A percentile compares a stretch with the other conserved stretches of the same genome.
Conservation (phyloP, 2,113 vertebrate genomes). For the Upupa epops region DNA sequence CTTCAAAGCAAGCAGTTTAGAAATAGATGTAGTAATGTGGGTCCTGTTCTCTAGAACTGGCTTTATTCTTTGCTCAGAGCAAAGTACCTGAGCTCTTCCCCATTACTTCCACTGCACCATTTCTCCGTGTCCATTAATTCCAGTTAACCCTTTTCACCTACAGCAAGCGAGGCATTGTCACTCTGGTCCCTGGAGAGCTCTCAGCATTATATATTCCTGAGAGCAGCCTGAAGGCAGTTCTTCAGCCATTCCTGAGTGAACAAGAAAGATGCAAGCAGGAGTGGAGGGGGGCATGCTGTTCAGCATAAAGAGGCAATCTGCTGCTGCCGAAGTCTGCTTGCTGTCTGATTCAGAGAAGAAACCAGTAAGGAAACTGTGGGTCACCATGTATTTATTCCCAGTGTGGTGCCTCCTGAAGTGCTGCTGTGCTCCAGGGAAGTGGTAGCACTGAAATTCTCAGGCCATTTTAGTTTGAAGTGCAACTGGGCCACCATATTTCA, state of each 20-base stretch:
- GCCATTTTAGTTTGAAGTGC: background rate
- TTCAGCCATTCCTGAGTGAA: background rate
- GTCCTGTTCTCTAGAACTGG: background rate
- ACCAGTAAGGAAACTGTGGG: background rate
- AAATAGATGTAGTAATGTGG: background rate
- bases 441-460: background rate
- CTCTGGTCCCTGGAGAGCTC: background rate
- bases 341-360: background rate
- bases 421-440: background rate
- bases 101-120: background rate
- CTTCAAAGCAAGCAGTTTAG: background rate
- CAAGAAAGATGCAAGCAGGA: background rate
- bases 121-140: background rate
- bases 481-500: background rate
- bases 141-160: background rate
- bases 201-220: background rate
- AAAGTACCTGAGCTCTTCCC: background rate
- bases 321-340: background rate
- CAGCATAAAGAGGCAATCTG: background rate
- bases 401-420: background rate
- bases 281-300: fast-evolving
- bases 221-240: background rate
- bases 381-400: background rate
- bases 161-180: background rate
- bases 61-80: background rate